Evolutionary conservation across 2,888 invertebrate species (phyloP), one percentile per base, ranked within the genome.

Genomic region (Augochlorella aurata): DNA sequence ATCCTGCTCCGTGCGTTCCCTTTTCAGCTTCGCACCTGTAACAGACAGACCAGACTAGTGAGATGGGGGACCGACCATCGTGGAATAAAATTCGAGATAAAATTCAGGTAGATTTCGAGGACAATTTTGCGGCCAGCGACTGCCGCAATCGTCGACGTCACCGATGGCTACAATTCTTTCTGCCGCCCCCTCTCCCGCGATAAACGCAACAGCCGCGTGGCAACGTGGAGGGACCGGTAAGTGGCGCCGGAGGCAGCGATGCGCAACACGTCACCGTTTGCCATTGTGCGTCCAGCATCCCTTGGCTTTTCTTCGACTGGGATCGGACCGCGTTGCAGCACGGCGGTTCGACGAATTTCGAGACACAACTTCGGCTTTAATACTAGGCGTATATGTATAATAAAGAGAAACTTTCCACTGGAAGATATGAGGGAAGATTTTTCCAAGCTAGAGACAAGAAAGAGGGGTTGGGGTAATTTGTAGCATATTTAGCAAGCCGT

Each of bases 1-100:
- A 89, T 93, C 93, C 74, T 91, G 90, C 29, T 93, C 93, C 47
- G 90, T 88, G 49, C 93, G 92, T 81, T 93, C 93, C 82, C 92
- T 91, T 72, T 92, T 93, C 76, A 92, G 86, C 85, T 93, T 93
- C 87, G 90, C 90, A 90, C 92, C 93, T 93, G 88, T 70, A 88
- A 79, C 75, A 76, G 3, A 3, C 18, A 74, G 14, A 45, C 12
- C n/a, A 24, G 8, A 44, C 21, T 10, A 16, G 10, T 1, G 1
- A 7, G 10, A n/a, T 16, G 7, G 16, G 24, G 24, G 18, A 14
- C 58, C 5, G 21, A 14, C 12, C 14, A 0, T 10, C 21, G 14
- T 0, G 21, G 21, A 5, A 5, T 24, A 58, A 38, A 58, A 24
- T 38, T 38, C 5, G 38, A 5, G 3, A 38, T 38, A 38, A 38